Base-by-base conservation (phyloP, 2,888 invertebrate genomes). In the Lamproptera curius region DNA sequence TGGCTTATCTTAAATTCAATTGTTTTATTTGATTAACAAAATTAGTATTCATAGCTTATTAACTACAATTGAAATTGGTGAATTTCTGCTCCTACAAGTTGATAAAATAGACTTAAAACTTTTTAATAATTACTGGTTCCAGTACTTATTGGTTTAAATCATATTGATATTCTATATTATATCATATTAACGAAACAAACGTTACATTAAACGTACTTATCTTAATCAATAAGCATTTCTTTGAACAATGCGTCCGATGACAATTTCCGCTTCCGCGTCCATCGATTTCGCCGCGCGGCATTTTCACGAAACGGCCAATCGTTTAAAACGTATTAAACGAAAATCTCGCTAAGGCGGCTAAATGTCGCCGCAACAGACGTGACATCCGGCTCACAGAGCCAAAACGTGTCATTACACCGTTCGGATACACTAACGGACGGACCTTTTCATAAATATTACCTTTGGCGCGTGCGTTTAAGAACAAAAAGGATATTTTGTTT, bases 31-130 rank as follows among this genome's bases (percentile, higher is more conserved):
- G 23, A 31, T 42, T 46, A 47, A 37, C 4, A 31, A n/a, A 47
- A 47, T 47, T 42, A 47, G 20, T 47, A 47, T 47, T 42, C 47
- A 47, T 33, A 37, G 31, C 33, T 38, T 38, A 37, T 23, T 28
- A 35, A 23, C 4, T 31, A 10, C 42, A 23, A 37, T 42, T 42
- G 33, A 33, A 31, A 11, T 17, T 42, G 14, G 10, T 1, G 40
- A 34, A 8, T 33, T n/a, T n/a, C n/a, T n/a, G n/a, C n/a, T n/a
- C n/a, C n/a, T n/a, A n/a, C n/a, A n/a, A n/a, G n/a, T n/a, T n/a
- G n/a, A n/a, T n/a, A n/a, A n/a, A n/a, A n/a, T n/a, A n/a, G n/a
- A n/a, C n/a, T n/a, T n/a, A n/a, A n/a, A n/a, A n/a, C n/a, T n/a
- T n/a, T n/a, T n/a, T n/a, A n/a, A n/a, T n/a, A n/a, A n/a, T n/a